Evolutionary conservation across 2,888 invertebrate species (phyloP).

Genomic region (Chrysolina americana): DNA sequence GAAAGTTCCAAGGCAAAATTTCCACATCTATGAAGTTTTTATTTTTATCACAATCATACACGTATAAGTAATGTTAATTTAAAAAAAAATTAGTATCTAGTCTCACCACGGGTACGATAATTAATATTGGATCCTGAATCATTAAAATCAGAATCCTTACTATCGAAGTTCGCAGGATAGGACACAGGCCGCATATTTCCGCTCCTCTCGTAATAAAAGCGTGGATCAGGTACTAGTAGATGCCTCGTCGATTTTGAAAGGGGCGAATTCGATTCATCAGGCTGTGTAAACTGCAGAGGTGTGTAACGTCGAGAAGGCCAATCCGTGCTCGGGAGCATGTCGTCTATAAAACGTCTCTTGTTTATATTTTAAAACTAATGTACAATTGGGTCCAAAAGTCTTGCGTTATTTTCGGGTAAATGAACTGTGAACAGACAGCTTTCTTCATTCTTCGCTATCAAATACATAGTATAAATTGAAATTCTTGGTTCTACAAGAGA

Average conservation of each 20-base stretch:
- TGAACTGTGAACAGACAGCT: neutral
- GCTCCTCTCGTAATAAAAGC: conserved; percentile 77
- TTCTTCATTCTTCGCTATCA: too few species aligned
- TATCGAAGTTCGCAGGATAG: conserved; percentile 62
- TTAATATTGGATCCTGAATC: conserved; percentile 62
- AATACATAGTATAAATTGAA: too few species aligned
- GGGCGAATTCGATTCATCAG: conserved; percentile 81
- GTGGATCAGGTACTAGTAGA: conserved; percentile 79
- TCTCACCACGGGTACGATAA: conserved; percentile 67
- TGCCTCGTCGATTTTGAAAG: conserved; percentile 87
- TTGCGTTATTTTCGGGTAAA: neutral
- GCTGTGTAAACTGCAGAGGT: conserved; percentile 84
- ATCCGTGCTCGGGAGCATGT: conserved; percentile 81
- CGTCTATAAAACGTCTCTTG: conserved; percentile 69
- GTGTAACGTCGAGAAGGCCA: conserved; percentile 84
- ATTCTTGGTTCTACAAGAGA: too few species aligned
- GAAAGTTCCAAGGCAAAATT: neutral
- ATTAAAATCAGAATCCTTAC: conserved; percentile 62
- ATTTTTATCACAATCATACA: conserved; percentile 26
- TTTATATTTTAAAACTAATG: neutral
- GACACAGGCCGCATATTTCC: conserved; percentile 62
- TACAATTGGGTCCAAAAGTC: conserved; percentile 15
- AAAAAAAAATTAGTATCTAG: conserved; percentile 31
- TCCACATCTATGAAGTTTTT: neutral
- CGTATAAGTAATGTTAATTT: conserved; percentile 10